Evolutionary conservation across 2,797 vertebrate genomes (phyloP).

Genomic region (Etheostoma nigrum): DNA sequence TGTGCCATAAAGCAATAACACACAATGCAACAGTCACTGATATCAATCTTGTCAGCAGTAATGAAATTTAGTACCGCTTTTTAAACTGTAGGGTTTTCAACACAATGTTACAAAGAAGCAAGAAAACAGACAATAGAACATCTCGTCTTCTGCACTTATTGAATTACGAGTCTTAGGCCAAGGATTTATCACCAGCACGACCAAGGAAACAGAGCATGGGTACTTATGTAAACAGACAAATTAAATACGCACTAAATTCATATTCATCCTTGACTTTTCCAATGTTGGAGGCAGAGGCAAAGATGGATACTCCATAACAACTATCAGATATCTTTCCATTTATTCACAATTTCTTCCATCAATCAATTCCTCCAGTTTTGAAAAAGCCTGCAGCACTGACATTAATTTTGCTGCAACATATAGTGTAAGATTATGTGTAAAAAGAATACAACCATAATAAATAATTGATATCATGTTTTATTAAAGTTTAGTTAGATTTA

Average conservation of each 20-base stretch:
- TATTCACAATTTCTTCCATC: slow-evolving; percentile 38
- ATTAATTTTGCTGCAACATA: neutral
- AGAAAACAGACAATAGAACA: neutral
- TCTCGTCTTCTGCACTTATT: slow-evolving; percentile 36
- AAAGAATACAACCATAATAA: neutral
- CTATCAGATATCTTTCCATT: slow-evolving; percentile 47
- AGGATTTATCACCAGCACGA: slow-evolving; percentile 79
- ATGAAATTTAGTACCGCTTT: neutral
- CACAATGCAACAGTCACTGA: neutral
- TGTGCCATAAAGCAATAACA: neutral
- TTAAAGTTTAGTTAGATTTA: neutral
- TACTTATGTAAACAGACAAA: slow-evolving; percentile 59
- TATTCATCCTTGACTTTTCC: slow-evolving; percentile 80
- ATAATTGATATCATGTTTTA: neutral
- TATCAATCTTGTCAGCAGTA: neutral
- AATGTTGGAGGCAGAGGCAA: slow-evolving; percentile 39
- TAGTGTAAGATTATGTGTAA: neutral
- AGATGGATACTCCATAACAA: slow-evolving; percentile 51
- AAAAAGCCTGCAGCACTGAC: neutral
- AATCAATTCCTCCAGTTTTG: slow-evolving; percentile 1
- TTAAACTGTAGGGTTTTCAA: neutral
- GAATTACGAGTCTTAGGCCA: slow-evolving; percentile 39
- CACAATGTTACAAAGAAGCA: neutral
- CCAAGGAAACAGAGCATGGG: slow-evolving; percentile 73
- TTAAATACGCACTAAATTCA: slow-evolving; percentile 60